Evolutionary conservation across 2,888 invertebrate genomes (phyloP).

Genomic region (Tetropium fuscum): DNA sequence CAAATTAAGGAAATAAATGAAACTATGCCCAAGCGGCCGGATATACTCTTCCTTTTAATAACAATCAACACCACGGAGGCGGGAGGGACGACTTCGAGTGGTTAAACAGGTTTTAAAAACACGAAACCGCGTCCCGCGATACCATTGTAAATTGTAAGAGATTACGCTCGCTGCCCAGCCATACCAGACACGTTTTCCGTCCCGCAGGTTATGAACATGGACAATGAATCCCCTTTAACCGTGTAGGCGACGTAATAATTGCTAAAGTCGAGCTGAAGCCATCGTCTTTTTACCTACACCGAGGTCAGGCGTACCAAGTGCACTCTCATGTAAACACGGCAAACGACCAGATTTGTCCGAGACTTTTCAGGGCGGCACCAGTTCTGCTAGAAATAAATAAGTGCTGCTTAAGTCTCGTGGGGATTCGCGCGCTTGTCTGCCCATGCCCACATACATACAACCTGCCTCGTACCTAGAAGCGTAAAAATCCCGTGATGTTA

Average conservation of each 20-base stretch:
- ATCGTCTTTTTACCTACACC: slow-evolving; percentile 4
- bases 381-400: no score
- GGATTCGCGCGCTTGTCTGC: no score
- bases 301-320: no score
- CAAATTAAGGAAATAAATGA: no score
- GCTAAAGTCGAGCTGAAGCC: slow-evolving; percentile 10
- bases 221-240: not conserved
- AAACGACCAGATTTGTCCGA: no score
- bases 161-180: not conserved
- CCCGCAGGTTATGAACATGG: slow-evolving; percentile 15
- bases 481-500: no score
- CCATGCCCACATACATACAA: no score
- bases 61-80: slow-evolving; percentile 33
- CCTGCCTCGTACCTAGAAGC: no score
- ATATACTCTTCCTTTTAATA: slow-evolving; percentile 37
- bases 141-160: slow-evolving; percentile 13
- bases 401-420: no score
- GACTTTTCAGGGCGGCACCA: no score
- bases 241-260: slow-evolving; percentile 23
- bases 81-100: slow-evolving; percentile 30
- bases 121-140: slow-evolving; percentile 34
- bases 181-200: not conserved
- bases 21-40: slow-evolving; percentile 30
- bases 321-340: no score
- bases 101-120: slow-evolving; percentile 41